phyloP scores from a whole-genome alignment of 35 echinoderm and acorn worm genomes.

The Nesometra sesokonis region DNA sequence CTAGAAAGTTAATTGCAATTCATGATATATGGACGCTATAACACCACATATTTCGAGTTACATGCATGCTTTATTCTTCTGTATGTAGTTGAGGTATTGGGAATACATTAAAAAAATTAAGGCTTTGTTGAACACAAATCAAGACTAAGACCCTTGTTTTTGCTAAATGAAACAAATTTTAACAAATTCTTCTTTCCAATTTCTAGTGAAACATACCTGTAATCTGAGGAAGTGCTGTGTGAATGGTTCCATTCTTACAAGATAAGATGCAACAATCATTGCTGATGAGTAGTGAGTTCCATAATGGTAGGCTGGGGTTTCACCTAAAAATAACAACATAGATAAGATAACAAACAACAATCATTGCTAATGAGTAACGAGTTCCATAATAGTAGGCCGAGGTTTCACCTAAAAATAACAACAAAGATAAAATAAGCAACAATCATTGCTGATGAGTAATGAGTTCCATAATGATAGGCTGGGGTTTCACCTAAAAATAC shows the following conservation, averaged over 20 bases:
- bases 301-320: constrained; percentile 85
- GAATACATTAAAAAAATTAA: too few relatives aligned
- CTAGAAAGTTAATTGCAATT: too few relatives aligned
- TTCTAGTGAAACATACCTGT: constrained; percentile 46
- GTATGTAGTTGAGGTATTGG: too few relatives aligned
- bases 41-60: too few relatives aligned
- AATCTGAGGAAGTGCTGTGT: constrained; percentile 94
- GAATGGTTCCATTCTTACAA: constrained; percentile 95
- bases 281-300: constrained; percentile 92
- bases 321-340: constrained; percentile 13
- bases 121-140: too few relatives aligned
- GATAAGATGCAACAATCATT: constrained; percentile 91
- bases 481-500: constrained; percentile 53
- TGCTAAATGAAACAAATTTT: too few relatives aligned
- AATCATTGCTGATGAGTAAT: constrained; percentile 98
- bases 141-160: too few relatives aligned
- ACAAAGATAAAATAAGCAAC: constrained; percentile 59
- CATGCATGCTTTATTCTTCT: too few relatives aligned
- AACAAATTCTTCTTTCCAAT: too few relatives aligned
- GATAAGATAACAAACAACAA: not conserved
- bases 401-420: not conserved
- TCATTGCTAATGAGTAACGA: constrained; percentile 7
- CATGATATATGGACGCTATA: too few relatives aligned
- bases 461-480: constrained; percentile 82
- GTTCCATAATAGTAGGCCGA: not conserved